Evolutionary conservation across 1,140 invertebrate genomes (phyloP), one percentile per base, ranked within the genome.

Genomic region (Ips nitidus): DNA sequence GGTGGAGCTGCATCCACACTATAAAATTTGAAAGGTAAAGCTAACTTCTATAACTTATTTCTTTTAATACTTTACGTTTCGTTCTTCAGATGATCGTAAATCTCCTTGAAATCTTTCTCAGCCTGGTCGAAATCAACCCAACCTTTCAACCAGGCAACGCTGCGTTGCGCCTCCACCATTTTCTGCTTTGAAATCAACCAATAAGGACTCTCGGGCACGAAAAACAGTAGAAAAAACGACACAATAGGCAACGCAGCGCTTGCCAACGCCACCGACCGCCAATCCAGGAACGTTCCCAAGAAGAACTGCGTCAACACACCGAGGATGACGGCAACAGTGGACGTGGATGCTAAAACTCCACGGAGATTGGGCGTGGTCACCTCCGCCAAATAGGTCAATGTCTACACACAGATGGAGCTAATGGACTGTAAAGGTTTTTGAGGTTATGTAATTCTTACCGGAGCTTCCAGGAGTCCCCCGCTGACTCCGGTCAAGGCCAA

Each of bases 331-430:
- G 87, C 84, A 80, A 90, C 87, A 1, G 88, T 86, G 22, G 90
- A 88, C 7, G 90, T 88, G 1, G 91, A 89, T 1, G 90, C 85
- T 22, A 93, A 78, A 69, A 90, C 86, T 2, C 91, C 91, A 41
- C 91, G 84, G 7, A 92, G 80, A 75, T 90, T 86, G 0, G 91
- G 91, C 74, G 91, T 87, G 1, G 90, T 91, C 4, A 93, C 86
- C 80, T 93, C 91, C 1, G 91, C 90, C 5, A 92, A 90, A 77
- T 92, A 93, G 0, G 91, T 92, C 72, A 93, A 80, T 58, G 89
- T 87, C 88, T 90, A 45, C 38, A 36, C 3, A 22, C 22, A 22
- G 22, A 22, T 22, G 22, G 22, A 22, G 22, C 22, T 22, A 58
- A 58, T 4, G 41, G 22, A 41, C 36, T 36, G 38, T 56, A 56